Evolutionary conservation across 2,888 invertebrate genomes (phyloP).

Genomic region (Ferrisia virgata): DNA sequence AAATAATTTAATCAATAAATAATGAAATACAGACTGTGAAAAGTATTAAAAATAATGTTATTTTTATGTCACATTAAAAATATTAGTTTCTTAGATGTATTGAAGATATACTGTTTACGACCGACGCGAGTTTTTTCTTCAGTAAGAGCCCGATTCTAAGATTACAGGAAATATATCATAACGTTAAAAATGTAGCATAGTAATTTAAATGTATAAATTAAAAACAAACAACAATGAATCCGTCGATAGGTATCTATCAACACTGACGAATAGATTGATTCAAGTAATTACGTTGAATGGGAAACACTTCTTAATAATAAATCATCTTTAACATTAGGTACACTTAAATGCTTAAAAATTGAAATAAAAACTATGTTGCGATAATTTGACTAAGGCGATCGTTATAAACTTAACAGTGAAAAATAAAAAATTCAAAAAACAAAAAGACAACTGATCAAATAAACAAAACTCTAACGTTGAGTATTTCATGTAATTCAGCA

Average conservation of each 20-base stretch:
- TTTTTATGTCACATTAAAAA: slow-evolving; percentile 1
- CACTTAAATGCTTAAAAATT: background rate
- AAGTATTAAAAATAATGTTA: slow-evolving; percentile 6
- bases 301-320: background rate
- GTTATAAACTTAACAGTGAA: slow-evolving; percentile 16
- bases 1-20: background rate
- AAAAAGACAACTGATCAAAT: background rate
- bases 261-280: background rate
- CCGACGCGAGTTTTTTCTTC: background rate
- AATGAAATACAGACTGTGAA: slow-evolving; percentile 15
- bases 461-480: background rate
- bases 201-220: slow-evolving; percentile 2
- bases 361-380: slow-evolving; percentile 12
- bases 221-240: slow-evolving; percentile 17
- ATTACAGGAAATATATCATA: background rate
- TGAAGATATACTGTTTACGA: slow-evolving; percentile 1
- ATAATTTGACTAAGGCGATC: slow-evolving; percentile 8
- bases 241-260: slow-evolving; percentile 13
- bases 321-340: background rate
- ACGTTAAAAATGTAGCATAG: background rate
- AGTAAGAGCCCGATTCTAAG: slow-evolving; percentile 1
- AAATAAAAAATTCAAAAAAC: background rate
- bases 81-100: background rate
- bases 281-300: background rate
- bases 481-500: background rate